Evolutionary conservation across 2,113 vertebrate species (phyloP), one percentile per base, ranked within the genome.

Genomic region (Hemibagrus wyckioides): DNA sequence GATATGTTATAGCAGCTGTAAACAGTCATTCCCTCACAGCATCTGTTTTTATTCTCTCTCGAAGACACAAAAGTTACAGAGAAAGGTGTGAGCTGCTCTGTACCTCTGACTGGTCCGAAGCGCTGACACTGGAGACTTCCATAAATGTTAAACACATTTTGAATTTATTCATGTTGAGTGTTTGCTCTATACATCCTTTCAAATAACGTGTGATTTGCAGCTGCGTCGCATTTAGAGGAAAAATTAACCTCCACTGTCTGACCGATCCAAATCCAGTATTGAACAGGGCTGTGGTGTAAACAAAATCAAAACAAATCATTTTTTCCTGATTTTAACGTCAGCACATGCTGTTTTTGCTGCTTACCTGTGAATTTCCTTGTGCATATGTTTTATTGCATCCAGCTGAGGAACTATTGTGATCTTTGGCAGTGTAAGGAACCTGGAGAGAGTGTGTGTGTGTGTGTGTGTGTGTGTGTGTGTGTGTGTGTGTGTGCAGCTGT

Each of bases 401-500:
- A 28, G 23, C 41, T 23, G 36, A 44, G 67, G 9, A 61, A 57
- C 54, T 83, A 6, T 36, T 63, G 36, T 28, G 65, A 54, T 73
- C 14, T 65, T 52, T 71, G 85, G 63, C 77, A 36, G 50, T n/a
- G 61, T 82, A 4, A 28, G 85, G 33, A 67, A 86, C 76, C 48
- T 65, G 19, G 41, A 25, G n/a, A n/a, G n/a, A n/a, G n/a, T n/a
- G n/a, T n/a, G n/a, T n/a, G n/a, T n/a, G n/a, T n/a, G 52, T 1
- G 48, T 17, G 54, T 21, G 67, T 73, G 82, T 52, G 83, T 57
- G 65, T 56, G 67, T 73, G 52, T 59, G 61, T 52, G 83, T 84
- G 65, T 25, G 48, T 56, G 77, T 71, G 52, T 57, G 79, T 19
- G 80, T 41, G 33, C 73, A 85, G 86, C 86, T 88, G 83, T 71